These are phyloP conservation scores for Himalopsyche japonica DNA, from an alignment of 2,888 invertebrate species.

Conservation along the genomic window DNA sequence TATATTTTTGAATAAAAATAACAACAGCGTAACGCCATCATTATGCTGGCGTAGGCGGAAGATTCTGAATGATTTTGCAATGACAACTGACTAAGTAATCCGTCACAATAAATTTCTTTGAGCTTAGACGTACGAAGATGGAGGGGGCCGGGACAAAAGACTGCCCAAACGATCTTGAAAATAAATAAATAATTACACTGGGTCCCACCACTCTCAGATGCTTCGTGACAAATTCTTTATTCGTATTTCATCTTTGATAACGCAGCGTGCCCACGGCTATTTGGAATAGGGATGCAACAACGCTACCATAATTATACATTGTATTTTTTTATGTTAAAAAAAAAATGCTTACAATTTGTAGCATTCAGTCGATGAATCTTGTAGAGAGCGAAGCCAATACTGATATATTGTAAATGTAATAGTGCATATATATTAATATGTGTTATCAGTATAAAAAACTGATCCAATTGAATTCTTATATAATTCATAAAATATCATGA, in stretches of 20 bases:
- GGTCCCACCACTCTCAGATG: slow-evolving; percentile 14
- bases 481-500: too few relatives aligned
- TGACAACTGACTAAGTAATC: neutral
- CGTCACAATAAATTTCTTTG: slow-evolving; percentile 2
- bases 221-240: slow-evolving; percentile 35
- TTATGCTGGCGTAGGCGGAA: neutral
- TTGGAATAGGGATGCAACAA: neutral
- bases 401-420: too few relatives aligned
- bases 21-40: neutral
- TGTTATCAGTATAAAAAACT: too few relatives aligned
- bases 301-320: too few relatives aligned
- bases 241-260: slow-evolving; percentile 27
- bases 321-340: too few relatives aligned
- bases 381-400: too few relatives aligned
- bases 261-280: neutral
- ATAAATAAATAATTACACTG: slow-evolving; percentile 31
- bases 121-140: neutral
- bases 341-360: too few relatives aligned
- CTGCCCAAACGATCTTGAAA: slow-evolving; percentile 23
- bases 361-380: too few relatives aligned
- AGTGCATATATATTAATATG: too few relatives aligned
- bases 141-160: slow-evolving; percentile 1
- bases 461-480: too few relatives aligned
- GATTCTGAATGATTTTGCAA: neutral
- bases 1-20: too few relatives aligned